A percentile compares a stretch with the other conserved stretches of the same genome.
Evolutionary conservation across 2,113 vertebrate genomes (phyloP).

Genomic region (Erinaceus europaeus): DNA sequence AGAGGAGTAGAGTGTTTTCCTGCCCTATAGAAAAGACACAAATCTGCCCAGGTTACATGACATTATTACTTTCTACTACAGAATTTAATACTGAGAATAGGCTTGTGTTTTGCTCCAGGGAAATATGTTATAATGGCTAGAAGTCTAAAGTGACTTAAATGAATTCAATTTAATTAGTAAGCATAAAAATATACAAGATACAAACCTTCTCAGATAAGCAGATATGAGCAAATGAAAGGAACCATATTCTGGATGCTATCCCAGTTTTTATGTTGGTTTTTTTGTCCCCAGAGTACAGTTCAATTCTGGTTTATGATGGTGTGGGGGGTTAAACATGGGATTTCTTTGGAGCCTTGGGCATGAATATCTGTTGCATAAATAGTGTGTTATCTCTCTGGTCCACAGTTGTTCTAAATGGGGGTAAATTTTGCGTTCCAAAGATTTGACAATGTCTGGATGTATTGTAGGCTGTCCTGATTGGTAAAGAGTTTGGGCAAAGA

Average conservation of each 20-base stretch:
- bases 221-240: not conserved
- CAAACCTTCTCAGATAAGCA: not conserved
- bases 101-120: not conserved
- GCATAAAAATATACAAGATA: not conserved
- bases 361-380: too few species aligned
- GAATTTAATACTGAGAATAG: not conserved
- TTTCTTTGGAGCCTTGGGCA: too few species aligned
- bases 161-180: constrained; percentile 5
- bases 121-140: not conserved
- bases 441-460: not conserved
- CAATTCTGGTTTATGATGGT: too few species aligned
- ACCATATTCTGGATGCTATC: not conserved
- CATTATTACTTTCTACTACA: not conserved
- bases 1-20: not conserved
- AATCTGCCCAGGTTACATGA: not conserved
- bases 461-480: not conserved
- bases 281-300: too few species aligned
- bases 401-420: not conserved
- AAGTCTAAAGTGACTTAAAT: not conserved
- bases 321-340: too few species aligned
- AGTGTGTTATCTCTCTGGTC: too few species aligned
- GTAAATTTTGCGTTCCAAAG: not conserved
- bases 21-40: not conserved
- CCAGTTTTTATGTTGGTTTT: too few species aligned
- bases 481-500: not conserved